Base-by-base conservation (phyloP, 2,113 vertebrate genomes). In the Hirundichthys speculiger region DNA sequence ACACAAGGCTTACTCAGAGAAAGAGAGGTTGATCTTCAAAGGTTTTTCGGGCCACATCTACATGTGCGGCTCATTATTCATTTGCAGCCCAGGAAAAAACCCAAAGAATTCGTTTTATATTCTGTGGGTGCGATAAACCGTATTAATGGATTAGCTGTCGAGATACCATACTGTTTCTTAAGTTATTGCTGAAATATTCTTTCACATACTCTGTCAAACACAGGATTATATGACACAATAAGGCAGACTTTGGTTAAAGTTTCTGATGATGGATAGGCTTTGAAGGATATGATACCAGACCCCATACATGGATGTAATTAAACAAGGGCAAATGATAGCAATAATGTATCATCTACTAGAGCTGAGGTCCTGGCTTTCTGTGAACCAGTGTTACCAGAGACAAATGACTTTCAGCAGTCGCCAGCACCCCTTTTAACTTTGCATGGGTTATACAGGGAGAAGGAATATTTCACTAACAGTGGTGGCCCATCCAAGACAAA, bases 401-500 rank as follows among this genome's bases (percentile, higher is more conserved):
- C 86, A 87, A 88, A 88, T 84, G 80, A 84, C 79, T 71, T 64
- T 77, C 69, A 78, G 82, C 72, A 69, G 80, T 85, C 72, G 58
- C 77, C 73, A 64, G 57, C 56, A 56, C 83, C 58, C 41, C 82
- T 85, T 88, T 84, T 76, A 85, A 84, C 77, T 75, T 83, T 73
- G 63, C 73, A 56, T 50, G 67, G 74, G 63, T 61, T 40, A 73
- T 74, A 73, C 68, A 48, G 57, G 22, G 71, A 68, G 63, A 52
- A 65, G 55, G 70, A 78, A 73, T 61, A 40, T 64, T 66, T 84
- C 50, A 41, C 38, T 58, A 83, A 55, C 83, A 70, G 73, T 82
- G 84, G 86, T 82, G 79, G 85, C 69, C 82, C 41, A 15, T 78
- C 70, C 72, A 82, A 90, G 90, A 90, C 86, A 87, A 90, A 91